A percentile compares a stretch with the other conserved stretches of the same genome.
phyloP scores from a whole-genome alignment of 2,113 vertebrate genomes.

The Corythoichthys intestinalis region DNA sequence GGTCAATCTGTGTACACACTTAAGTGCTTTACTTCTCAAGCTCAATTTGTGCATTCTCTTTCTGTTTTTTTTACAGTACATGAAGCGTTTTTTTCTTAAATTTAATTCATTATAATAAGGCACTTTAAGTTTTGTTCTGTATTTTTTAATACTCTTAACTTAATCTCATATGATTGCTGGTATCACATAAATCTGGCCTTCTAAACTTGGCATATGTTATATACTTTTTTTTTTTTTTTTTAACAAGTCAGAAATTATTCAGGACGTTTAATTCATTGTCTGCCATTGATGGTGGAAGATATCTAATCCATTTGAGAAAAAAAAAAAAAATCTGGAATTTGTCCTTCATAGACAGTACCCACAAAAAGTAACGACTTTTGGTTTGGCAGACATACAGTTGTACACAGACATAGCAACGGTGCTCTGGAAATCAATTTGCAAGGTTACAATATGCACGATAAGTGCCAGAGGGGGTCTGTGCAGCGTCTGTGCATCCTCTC shows the following conservation, averaged over 20 bases:
- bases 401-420: constrained; percentile 17
- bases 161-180: too few species aligned
- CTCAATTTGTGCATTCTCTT: constrained; percentile 18
- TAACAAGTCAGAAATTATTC: too few species aligned
- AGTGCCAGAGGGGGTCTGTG: constrained; percentile 37
- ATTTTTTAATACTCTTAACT: not conserved
- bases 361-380: constrained; percentile 12
- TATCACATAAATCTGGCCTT: too few species aligned
- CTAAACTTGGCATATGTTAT: too few species aligned
- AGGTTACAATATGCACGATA: constrained; percentile 33
- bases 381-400: constrained; percentile 21
- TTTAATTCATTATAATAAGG: constrained; percentile 25
- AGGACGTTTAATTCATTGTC: too few species aligned
- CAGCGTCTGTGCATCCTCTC: constrained; percentile 31
- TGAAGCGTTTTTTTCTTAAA: constrained; percentile 22
- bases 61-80: constrained; percentile 20
- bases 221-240: too few species aligned
- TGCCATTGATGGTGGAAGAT: too few species aligned
- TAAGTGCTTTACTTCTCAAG: constrained; percentile 42
- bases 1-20: constrained; percentile 43
- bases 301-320: not conserved
- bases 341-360: not conserved
- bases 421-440: constrained; percentile 49
- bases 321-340: constrained; percentile 12
- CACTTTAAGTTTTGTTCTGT: constrained; percentile 33